Percentiles rank a stretch among this genome's conserved stretches.
Evolutionary conservation across 1,140 invertebrate genomes (phyloP).

Genomic region (Cotesia chilonis): DNA sequence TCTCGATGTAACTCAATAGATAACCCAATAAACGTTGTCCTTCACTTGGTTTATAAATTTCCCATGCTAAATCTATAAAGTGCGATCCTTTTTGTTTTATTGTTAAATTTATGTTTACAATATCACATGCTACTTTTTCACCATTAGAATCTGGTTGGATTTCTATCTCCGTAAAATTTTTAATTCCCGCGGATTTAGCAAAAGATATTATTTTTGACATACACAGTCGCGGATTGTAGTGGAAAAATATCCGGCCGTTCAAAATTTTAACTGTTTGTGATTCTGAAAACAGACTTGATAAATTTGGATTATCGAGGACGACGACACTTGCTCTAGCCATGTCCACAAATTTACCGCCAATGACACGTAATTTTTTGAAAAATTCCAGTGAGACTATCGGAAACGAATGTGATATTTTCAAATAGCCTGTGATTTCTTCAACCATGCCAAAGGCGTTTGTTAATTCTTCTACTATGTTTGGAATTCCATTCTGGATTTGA

Average conservation of each 20-base stretch:
- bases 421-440: conserved; percentile 69
- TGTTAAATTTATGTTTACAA: conserved; percentile 61
- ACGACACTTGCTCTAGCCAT: conserved; percentile 65
- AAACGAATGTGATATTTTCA: conserved; percentile 71
- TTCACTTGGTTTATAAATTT: conserved; percentile 57
- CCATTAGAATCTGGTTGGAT: conserved; percentile 75
- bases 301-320: conserved; percentile 65
- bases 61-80: conserved; percentile 66
- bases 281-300: conserved; percentile 46
- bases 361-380: conserved; percentile 69
- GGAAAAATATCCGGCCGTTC: conserved; percentile 74
- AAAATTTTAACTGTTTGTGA: conserved; percentile 66
- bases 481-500: conserved; percentile 67
- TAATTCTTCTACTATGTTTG: conserved; percentile 68
- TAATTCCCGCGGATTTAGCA: conserved; percentile 55
- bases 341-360: conserved; percentile 66
- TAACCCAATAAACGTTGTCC: conserved; percentile 68
- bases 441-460: conserved; percentile 70
- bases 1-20: conserved; percentile 69
- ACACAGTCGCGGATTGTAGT: conserved; percentile 82
- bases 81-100: conserved; percentile 57
- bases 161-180: conserved; percentile 63
- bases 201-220: conserved; percentile 72
- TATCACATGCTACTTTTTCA: conserved; percentile 74
- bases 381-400: conserved; percentile 71